A percentile compares a stretch with the other conserved stretches of the same genome.
phyloP scores from a whole-genome alignment of 2,113 vertebrate species.

The Trinectes maculatus region DNA sequence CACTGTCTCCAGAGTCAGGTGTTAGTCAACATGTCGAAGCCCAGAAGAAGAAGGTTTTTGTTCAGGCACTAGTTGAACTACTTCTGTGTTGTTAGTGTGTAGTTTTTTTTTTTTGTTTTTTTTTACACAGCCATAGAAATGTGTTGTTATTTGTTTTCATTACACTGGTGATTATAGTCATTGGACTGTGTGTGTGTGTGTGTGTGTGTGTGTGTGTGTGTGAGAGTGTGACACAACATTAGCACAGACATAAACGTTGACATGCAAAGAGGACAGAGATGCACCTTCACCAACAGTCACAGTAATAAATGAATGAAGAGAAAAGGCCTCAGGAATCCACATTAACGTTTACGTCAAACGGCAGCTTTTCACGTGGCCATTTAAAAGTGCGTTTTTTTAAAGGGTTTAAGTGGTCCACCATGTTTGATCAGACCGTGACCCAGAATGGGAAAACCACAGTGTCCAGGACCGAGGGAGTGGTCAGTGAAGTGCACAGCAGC shows the following conservation, averaged over 20 bases:
- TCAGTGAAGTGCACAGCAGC: neutral
- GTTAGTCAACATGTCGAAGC: no score
- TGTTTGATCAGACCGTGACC: conserved; percentile 18
- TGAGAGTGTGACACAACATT: conserved; percentile 2
- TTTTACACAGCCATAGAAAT: conserved; percentile 14
- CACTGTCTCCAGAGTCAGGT: no score
- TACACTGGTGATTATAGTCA: conserved; percentile 18
- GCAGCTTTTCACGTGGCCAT: conserved; percentile 57
- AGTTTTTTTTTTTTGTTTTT: neutral
- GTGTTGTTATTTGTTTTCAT: conserved; percentile 18
- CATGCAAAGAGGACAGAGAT: neutral
- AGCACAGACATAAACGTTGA: neutral
- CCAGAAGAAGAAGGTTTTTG: conserved; percentile 52
- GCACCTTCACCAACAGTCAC: conserved; percentile 15
- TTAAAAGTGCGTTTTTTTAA: conserved; percentile 58
- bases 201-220: conserved; percentile 2
- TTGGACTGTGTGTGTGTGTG: conserved; percentile 1
- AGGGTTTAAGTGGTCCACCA: conserved; percentile 45
- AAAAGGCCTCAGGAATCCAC: no score
- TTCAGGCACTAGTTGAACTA: conserved; percentile 63
- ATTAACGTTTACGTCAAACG: conserved; percentile 44
- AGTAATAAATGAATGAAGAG: conserved; percentile 29
- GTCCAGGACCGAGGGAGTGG: conserved; percentile 11
- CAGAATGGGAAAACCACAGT: neutral
- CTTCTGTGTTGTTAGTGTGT: neutral